Conservation (phyloP, 1,140 invertebrate species). For the Papilio machaon region DNA sequence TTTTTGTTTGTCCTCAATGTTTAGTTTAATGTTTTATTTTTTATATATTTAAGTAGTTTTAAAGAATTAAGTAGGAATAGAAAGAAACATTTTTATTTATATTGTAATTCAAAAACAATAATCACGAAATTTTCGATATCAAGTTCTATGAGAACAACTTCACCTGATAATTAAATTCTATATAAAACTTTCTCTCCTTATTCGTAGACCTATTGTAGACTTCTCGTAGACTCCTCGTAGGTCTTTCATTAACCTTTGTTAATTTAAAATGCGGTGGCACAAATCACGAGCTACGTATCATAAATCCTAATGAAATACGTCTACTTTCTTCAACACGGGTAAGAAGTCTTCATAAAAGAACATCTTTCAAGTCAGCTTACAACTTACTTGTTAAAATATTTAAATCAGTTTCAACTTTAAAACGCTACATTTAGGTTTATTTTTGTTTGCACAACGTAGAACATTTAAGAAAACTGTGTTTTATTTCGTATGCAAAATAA, state of each 20-base stretch:
- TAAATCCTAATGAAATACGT: conserved; percentile 21
- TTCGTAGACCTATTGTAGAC: neutral
- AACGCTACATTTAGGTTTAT: neutral
- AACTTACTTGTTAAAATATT: neutral
- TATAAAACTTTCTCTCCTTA: too few species aligned
- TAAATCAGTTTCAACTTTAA: neutral
- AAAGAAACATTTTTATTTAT: too few species aligned
- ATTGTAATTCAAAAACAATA: too few species aligned
- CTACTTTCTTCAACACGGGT: neutral
- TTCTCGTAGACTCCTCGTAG: neutral
- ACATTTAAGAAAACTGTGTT: neutral
- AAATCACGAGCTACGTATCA: neutral
- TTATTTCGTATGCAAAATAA: neutral
- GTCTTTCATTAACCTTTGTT: neutral
- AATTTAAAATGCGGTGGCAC: conserved; percentile 2
- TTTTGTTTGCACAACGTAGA: neutral
- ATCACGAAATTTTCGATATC: too few species aligned
- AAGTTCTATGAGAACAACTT: too few species aligned
- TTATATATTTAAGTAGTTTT: too few species aligned
- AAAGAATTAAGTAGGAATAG: too few species aligned
- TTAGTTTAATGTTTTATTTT: too few species aligned
- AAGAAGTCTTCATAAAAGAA: conserved; percentile 9
- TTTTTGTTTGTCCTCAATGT: too few species aligned
- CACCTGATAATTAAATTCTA: too few species aligned
- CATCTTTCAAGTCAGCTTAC: neutral